Evolutionary conservation across 1,140 invertebrate genomes (phyloP).

Genomic region (Bombus pyrosoma): DNA sequence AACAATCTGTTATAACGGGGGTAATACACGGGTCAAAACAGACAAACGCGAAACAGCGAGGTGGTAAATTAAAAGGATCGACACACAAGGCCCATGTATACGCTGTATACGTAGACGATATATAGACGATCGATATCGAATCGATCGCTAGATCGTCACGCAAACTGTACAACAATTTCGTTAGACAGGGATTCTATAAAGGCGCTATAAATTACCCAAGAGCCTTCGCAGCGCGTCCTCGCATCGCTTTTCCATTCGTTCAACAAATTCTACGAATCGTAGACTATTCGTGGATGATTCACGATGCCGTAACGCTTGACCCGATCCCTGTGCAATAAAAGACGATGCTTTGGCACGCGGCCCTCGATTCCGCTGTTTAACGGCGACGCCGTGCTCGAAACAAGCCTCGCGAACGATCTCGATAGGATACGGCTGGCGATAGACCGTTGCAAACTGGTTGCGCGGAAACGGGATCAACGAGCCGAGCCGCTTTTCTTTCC

Average conservation of each 20-base stretch:
- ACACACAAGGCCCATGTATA: too few relatives aligned
- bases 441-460: slow-evolving; percentile 27
- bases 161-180: too few relatives aligned
- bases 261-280: not conserved
- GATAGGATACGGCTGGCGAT: slow-evolving; percentile 30
- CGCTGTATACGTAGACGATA: too few relatives aligned
- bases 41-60: too few relatives aligned
- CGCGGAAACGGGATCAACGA: slow-evolving; percentile 24
- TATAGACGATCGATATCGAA: too few relatives aligned
- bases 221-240: not conserved
- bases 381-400: not conserved
- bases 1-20: fast-evolving
- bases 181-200: too few relatives aligned
- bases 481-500: not conserved
- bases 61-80: too few relatives aligned
- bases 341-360: slow-evolving; percentile 32
- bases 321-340: slow-evolving; percentile 9
- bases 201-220: not conserved
- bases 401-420: not conserved
- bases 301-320: slow-evolving; percentile 19
- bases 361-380: slow-evolving; percentile 14
- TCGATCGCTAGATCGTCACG: too few relatives aligned
- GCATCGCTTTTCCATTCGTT: not conserved
- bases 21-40: too few relatives aligned
- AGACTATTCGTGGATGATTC: slow-evolving; percentile 1